Evolutionary conservation across 2,888 invertebrate species (phyloP), one percentile per base, ranked within the genome.

Genomic region (Emmelina monodactyla): DNA sequence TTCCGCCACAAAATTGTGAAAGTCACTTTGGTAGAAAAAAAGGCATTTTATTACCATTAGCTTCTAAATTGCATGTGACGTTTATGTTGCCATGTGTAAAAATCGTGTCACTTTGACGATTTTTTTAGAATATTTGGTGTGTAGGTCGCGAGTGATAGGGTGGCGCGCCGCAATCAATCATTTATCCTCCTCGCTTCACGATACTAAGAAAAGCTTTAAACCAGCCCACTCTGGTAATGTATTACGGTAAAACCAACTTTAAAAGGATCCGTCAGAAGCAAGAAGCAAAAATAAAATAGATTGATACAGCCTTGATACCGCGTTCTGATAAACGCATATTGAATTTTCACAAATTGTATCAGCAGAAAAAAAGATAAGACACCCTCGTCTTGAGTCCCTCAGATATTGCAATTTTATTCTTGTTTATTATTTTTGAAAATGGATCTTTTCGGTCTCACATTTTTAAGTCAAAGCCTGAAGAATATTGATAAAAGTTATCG

Each of bases 181-280:
- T 76, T 69, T 69, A 76, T 69, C 68, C 66, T 54, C 54, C 58
- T 55, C 62, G 62, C 59, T 65, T 55, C 56, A 53, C 62, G 57
- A 58, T 67, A 75, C 69, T 63, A 55, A 57, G 62, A 61, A 76
- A 76, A 70, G 71, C 76, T 78, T 57, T 75, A 73, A 68, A 60
- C 62, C 66, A 57, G 59, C 59, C 59, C 65, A 60, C 62, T 62
- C 62, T 65, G 55, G 69, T 75, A 75, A 76, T 75, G 68, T 72
- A 73, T 73, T 62, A 70, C 69, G 57, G 65, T 68, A 67, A 71
- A 75, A 67, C 53, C 55, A 55, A 63, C 64, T 70, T 68, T 68
- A 60, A 65, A 71, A 69, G 60, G 55, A 60, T 57, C 55, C 58
- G 44, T 48, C 46, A 51, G 56, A 62, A 56, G 54, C 58, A 58